Conservation (phyloP, 2,113 vertebrate genomes). For the Gorilla gorilla region DNA sequence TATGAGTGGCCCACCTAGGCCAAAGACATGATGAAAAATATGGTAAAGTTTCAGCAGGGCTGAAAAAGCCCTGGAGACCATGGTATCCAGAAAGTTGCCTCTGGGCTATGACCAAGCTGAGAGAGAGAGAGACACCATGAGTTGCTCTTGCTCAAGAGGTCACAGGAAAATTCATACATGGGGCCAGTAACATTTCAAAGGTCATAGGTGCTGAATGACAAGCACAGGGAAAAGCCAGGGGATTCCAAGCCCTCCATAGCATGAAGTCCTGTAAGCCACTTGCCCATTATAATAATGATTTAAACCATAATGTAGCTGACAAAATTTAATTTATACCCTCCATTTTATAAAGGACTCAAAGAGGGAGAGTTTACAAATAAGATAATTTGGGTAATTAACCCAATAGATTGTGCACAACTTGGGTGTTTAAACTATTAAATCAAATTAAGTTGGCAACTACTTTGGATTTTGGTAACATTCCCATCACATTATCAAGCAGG, state of each 20-base stretch:
- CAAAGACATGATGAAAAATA: background rate
- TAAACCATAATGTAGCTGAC: background rate
- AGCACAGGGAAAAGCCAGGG: background rate
- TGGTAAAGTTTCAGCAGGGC: background rate
- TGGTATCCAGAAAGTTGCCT: background rate
- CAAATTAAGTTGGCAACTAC: background rate
- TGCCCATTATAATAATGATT: background rate
- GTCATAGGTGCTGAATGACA: background rate
- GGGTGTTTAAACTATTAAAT: conserved; percentile 1
- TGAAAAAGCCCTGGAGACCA: background rate
- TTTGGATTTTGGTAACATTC: background rate
- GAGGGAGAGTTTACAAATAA: background rate
- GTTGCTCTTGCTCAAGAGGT: background rate
- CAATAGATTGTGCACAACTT: background rate
- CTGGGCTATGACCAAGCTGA: background rate
- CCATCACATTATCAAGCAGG: background rate
- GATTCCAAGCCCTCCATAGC: background rate
- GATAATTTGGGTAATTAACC: background rate
- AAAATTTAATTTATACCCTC: background rate
- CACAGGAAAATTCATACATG: background rate
- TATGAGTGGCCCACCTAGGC: background rate
- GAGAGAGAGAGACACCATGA: background rate
- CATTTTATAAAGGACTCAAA: background rate
- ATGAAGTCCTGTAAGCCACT: background rate
- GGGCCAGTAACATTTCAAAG: background rate